phyloP scores from a whole-genome alignment of 2,888 invertebrate genomes.

The Andrena chrysosceles region DNA sequence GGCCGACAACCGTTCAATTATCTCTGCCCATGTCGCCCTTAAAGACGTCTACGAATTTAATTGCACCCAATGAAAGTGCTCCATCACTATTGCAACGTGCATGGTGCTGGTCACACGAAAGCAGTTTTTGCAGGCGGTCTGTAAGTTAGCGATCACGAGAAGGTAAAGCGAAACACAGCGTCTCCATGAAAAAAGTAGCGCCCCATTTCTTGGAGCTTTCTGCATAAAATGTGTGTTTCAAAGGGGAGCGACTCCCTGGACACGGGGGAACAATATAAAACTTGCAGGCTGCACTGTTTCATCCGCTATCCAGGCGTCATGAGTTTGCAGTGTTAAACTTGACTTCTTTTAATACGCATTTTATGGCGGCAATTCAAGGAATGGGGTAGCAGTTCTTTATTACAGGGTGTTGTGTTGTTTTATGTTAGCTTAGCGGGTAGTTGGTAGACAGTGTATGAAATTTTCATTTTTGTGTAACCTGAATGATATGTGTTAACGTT shows the following conservation, averaged over 20 bases:
- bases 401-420: too few relatives aligned
- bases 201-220: not conserved
- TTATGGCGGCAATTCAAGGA: too few relatives aligned
- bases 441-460: too few relatives aligned
- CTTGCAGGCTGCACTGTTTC: not conserved
- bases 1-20: slow-evolving; percentile 10
- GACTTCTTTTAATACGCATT: too few relatives aligned
- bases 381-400: too few relatives aligned
- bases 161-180: not conserved
- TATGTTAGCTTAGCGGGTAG: too few relatives aligned
- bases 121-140: not conserved
- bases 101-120: not conserved
- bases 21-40: not conserved
- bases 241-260: not conserved
- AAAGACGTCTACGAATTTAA: not conserved
- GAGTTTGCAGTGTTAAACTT: too few relatives aligned
- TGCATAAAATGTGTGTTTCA: not conserved
- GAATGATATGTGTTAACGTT: too few relatives aligned
- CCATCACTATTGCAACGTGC: not conserved
- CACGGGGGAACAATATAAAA: not conserved
- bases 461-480: too few relatives aligned
- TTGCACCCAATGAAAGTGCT: not conserved
- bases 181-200: not conserved
- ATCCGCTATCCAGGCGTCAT: not conserved
- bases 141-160: not conserved